These are phyloP conservation scores for Neosilurus hyrtlii DNA, from an alignment of 2,797 vertebrate species.

Conservation along the genomic window DNA sequence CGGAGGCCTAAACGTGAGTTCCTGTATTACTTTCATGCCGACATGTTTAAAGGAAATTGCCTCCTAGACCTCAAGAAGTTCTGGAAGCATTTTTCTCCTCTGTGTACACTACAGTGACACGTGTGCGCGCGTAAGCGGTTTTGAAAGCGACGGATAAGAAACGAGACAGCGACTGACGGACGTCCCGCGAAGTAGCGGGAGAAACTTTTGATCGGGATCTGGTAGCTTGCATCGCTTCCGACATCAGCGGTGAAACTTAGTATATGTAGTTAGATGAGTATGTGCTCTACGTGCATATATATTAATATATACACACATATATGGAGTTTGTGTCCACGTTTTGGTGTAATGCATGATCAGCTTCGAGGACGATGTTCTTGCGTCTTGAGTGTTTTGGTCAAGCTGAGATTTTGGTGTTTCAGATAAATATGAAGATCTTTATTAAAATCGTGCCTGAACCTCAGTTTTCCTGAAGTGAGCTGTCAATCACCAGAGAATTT, in stretches of 20 bases:
- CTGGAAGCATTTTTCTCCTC: conserved; percentile 57
- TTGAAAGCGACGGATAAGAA: not conserved
- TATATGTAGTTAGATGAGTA: conserved; percentile 17
- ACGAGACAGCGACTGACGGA: conserved; percentile 55
- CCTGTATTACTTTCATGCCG: not conserved
- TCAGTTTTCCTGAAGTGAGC: not conserved
- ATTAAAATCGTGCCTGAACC: not conserved
- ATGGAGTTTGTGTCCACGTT: not conserved
- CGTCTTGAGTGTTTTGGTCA: conserved; percentile 14
- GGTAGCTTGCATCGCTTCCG: not conserved
- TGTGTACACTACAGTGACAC: conserved; percentile 49
- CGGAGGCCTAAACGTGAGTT: not conserved
- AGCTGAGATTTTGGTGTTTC: conserved; percentile 10
- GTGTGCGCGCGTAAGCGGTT: conserved; percentile 29
- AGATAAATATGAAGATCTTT: not conserved
- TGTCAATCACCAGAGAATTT: not conserved
- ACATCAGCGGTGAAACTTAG: conserved; percentile 54
- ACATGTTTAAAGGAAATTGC: not conserved
- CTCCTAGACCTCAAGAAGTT: too few species aligned
- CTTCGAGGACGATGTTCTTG: not conserved
- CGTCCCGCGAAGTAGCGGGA: conserved; percentile 39
- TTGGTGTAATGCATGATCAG: conserved; percentile 15
- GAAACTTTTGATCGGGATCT: conserved; percentile 25
- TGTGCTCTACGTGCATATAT: not conserved
- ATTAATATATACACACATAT: not conserved